phyloP scores from a whole-genome alignment of 2,113 vertebrate genomes.

The Melanerpes formicivorus region DNA sequence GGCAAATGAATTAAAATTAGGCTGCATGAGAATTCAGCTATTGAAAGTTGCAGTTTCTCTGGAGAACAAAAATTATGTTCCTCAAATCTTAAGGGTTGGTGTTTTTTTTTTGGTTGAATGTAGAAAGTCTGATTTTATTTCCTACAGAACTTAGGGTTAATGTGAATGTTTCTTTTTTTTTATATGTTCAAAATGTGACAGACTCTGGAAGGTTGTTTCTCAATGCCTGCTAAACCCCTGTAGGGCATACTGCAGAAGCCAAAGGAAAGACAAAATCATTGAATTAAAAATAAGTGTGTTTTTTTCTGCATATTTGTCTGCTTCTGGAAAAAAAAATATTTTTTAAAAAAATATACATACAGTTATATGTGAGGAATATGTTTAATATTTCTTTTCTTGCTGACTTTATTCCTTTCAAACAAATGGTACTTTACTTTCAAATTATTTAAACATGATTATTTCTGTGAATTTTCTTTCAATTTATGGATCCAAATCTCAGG shows the following conservation, averaged over 20 bases:
- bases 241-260: background rate
- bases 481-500: background rate
- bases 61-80: constrained; percentile 34
- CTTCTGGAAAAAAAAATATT: constrained; percentile 2
- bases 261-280: background rate
- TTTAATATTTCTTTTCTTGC: background rate
- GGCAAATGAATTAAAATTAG: constrained; percentile 8
- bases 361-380: background rate
- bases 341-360: background rate
- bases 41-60: background rate
- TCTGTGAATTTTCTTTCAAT: background rate
- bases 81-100: background rate
- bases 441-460: background rate
- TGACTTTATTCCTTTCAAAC: background rate
- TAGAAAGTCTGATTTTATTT: constrained; percentile 31
- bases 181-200: background rate
- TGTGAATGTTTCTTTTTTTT: background rate
- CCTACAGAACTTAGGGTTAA: constrained; percentile 27
- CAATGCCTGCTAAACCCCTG: background rate
- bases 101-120: constrained; percentile 5
- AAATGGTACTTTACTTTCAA: background rate
- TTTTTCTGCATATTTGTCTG: constrained; percentile 6
- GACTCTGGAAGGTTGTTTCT: constrained; percentile 9
- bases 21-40: background rate
- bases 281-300: constrained; percentile 10